These are phyloP conservation scores for Anastrepha ludens DNA, from an alignment of 1,140 invertebrate genomes.

Conservation along the genomic window DNA sequence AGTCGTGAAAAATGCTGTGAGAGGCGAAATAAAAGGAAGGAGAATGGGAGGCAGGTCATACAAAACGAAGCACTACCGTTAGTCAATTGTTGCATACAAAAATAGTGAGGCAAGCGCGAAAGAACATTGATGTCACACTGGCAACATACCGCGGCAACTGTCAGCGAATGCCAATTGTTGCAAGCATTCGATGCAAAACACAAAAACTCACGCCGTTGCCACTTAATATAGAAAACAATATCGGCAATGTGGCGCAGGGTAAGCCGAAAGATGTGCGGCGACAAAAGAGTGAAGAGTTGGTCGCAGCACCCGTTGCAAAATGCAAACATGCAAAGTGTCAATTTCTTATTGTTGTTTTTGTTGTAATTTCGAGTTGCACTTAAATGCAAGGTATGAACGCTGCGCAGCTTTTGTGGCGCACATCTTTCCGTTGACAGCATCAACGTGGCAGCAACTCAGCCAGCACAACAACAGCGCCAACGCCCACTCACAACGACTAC, in stretches of 20 bases:
- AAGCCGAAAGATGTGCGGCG: not conserved
- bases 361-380: slow-evolving; percentile 32
- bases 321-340: not conserved
- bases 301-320: not conserved
- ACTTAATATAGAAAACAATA: slow-evolving; percentile 20
- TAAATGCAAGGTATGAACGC: not conserved
- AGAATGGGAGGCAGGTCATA: not conserved
- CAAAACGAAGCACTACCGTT: not conserved
- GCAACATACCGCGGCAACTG: slow-evolving; percentile 32
- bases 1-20: too few relatives aligned
- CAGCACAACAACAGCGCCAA: not conserved
- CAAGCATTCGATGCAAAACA: not conserved
- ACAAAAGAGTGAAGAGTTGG: not conserved
- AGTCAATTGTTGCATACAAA: not conserved
- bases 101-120: not conserved
- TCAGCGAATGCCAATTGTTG: slow-evolving; percentile 41
- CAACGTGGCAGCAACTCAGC: not conserved
- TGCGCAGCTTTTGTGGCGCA: not conserved
- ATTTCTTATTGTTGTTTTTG: not conserved
- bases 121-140: slow-evolving; percentile 8
- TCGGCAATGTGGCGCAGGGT: not conserved
- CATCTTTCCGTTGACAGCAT: not conserved
- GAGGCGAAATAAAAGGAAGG: not conserved
- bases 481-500: not conserved
- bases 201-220: not conserved